Base-by-base conservation (phyloP, 2,113 vertebrate genomes). In the Saguinus imperator region DNA sequence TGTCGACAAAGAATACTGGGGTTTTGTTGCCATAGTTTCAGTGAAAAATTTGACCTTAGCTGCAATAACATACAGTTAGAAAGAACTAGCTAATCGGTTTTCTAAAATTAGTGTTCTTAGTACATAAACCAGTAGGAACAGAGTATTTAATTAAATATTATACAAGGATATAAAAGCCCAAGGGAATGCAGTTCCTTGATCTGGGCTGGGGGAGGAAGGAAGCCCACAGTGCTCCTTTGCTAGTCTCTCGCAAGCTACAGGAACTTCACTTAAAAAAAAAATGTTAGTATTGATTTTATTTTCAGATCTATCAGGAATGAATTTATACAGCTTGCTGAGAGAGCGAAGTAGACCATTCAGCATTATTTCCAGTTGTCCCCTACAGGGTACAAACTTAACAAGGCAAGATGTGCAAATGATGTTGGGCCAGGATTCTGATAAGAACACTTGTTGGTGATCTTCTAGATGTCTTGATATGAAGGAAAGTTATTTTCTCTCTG, bases 21-120 rank as follows among this genome's bases (percentile, higher is more conserved):
- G 98, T 98, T 98, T 98, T 98, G 98, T 99, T 99, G 98, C 98
- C 98, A 99, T 99, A 98, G 98, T 99, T 99, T 98, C 98, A 93
- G 98, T 97, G 96, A 98, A 98, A 98, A 98, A 98, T 98, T 98
- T 99, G 99, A 99, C 98, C 99, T 98, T 98, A 98, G 98, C 97
- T 98, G 98, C 98, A 99, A 98, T 98, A 98, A 98, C 98, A 98
- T 96, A 98, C 94, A 6, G 98, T 98, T 98, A 98, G 96, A 98
- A 98, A 98, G 98, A 98, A 98, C 98, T 93, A 98, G 98, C 98
- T 99, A 99, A 99, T 99, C 98, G 98, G 98, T 98, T 98, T 99
- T 98, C 99, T 99, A 99, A 99, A 99, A 99, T 99, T 98, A 98
- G 98, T 98, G 97, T 98, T 98, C 98, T 96, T 97, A 89, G 98